Evolutionary conservation across 2,797 vertebrate genomes (phyloP).

Genomic region (Rhyacichthys aspro): DNA sequence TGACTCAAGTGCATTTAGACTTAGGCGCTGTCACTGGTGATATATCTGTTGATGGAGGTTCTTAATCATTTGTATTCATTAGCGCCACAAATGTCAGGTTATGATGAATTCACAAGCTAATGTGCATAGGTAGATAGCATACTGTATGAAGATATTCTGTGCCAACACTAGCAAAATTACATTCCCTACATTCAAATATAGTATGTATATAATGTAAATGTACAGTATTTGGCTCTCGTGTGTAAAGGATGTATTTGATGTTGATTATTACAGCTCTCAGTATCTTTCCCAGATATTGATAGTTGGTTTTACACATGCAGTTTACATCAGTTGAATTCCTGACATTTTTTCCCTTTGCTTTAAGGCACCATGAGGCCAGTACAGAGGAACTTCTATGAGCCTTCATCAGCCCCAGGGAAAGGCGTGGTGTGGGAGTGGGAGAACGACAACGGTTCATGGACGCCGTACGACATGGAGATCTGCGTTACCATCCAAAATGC

Average conservation of each 20-base stretch:
- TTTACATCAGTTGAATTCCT: neutral
- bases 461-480: slow-evolving; percentile 96
- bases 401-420: slow-evolving; percentile 93
- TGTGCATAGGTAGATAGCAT: neutral
- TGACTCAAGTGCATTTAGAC: slow-evolving; percentile 10
- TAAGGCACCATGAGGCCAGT: slow-evolving; percentile 94
- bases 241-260: too few relatives aligned
- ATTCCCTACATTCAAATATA: too few relatives aligned
- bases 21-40: slow-evolving; percentile 9
- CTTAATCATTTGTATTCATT: slow-evolving; percentile 17
- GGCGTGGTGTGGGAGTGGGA: slow-evolving; percentile 99
- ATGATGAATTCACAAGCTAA: neutral
- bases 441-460: slow-evolving; percentile 92
- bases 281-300: neutral
- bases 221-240: too few relatives aligned
- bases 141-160: neutral
- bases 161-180: too few relatives aligned
- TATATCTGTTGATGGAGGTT: neutral
- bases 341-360: slow-evolving; percentile 26
- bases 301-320: neutral
- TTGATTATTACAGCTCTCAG: too few relatives aligned
- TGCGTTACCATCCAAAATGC: slow-evolving; percentile 97
- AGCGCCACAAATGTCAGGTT: slow-evolving; percentile 9
- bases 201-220: too few relatives aligned
- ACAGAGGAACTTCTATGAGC: slow-evolving; percentile 95